Conservation (phyloP, 2,888 invertebrate species). For the Lydus trimaculatus region DNA sequence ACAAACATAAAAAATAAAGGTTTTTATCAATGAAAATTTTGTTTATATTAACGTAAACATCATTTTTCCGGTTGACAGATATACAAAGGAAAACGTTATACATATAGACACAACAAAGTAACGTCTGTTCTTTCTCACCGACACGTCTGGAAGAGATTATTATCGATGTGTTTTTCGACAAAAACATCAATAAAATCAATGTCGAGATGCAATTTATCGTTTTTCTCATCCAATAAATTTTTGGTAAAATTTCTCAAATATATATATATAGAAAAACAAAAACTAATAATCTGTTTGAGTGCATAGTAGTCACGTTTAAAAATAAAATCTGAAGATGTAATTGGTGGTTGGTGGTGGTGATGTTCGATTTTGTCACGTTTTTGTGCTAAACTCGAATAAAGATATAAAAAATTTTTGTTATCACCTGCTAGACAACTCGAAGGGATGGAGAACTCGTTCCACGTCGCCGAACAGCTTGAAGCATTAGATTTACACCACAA, state of each 20-base stretch:
- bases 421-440: slow-evolving; percentile 69
- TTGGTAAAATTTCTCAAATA: background rate
- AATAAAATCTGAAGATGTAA: slow-evolving; percentile 31
- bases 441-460: slow-evolving; percentile 69
- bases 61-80: too few species aligned
- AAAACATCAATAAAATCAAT: background rate
- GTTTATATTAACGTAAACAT: slow-evolving; percentile 4
- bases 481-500: slow-evolving; percentile 65
- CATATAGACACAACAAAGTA: slow-evolving; percentile 6
- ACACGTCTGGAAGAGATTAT: slow-evolving; percentile 18
- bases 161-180: slow-evolving; percentile 8
- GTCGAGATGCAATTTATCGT: background rate
- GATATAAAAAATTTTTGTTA: slow-evolving; percentile 24
- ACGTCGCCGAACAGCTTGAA: slow-evolving; percentile 72
- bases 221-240: background rate
- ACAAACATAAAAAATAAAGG: slow-evolving; percentile 63
- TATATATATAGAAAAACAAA: slow-evolving; percentile 21
- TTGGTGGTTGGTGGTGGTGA: slow-evolving; percentile 28
- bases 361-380: slow-evolving; percentile 27
- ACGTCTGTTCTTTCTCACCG: slow-evolving; percentile 11
- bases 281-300: slow-evolving; percentile 39
- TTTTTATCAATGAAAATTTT: slow-evolving; percentile 21
- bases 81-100: too few species aligned
- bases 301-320: slow-evolving; percentile 41
- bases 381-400: background rate